Percentiles rank a stretch among this genome's conserved stretches.
phyloP scores from a whole-genome alignment of 2,113 vertebrate species.

The Ceratotherium simum region DNA sequence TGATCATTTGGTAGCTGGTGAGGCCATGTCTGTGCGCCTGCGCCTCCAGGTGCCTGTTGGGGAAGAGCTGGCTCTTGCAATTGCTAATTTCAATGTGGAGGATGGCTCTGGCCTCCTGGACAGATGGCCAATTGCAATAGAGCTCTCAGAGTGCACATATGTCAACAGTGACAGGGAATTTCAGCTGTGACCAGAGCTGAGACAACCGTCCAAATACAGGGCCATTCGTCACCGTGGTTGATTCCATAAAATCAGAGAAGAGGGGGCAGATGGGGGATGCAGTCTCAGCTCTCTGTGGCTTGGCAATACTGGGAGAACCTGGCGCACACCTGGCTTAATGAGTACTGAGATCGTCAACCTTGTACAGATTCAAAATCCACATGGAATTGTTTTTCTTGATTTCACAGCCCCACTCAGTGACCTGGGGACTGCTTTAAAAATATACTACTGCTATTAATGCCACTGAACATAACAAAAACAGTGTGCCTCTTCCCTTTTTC shows the following conservation, averaged over 20 bases:
- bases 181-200: slow-evolving; percentile 83
- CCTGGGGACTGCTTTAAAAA: background rate
- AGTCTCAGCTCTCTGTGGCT: slow-evolving; percentile 72
- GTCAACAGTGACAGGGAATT: slow-evolving; percentile 86
- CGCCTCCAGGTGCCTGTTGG: slow-evolving; percentile 51
- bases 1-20: background rate
- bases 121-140: slow-evolving; percentile 87
- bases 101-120: slow-evolving; percentile 80
- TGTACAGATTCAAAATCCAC: slow-evolving; percentile 46
- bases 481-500: background rate
- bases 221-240: slow-evolving; percentile 85
- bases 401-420: no score
- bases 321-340: slow-evolving; percentile 72
- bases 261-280: background rate
- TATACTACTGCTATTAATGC: no score
- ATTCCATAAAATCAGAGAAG: slow-evolving; percentile 79
- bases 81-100: slow-evolving; percentile 77
- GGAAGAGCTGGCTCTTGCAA: slow-evolving; percentile 46
- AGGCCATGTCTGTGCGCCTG: background rate
- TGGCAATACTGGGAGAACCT: slow-evolving; percentile 58
- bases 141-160: slow-evolving; percentile 85
- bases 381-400: background rate
- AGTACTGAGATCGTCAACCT: background rate
- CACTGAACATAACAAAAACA: background rate
- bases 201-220: slow-evolving; percentile 82